Percentiles rank a stretch among this genome's conserved stretches.
Conservation (phyloP, 2,113 vertebrate species). For the Dissostichus mawsoni region DNA sequence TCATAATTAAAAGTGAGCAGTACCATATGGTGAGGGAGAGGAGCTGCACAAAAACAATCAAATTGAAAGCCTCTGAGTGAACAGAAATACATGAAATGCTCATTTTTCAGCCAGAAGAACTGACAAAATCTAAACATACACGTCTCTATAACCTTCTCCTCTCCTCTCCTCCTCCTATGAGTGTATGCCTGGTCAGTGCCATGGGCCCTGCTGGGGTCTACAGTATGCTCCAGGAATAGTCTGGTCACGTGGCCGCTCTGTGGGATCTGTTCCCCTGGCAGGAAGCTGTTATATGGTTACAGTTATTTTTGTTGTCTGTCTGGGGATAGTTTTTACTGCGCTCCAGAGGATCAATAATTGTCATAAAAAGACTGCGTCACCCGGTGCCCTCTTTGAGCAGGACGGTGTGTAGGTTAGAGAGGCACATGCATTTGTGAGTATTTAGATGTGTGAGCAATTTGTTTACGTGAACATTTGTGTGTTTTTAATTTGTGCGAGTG, state of each 20-base stretch:
- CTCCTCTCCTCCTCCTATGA: constrained; percentile 39
- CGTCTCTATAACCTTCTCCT: constrained; percentile 68
- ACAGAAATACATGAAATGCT: constrained; percentile 73
- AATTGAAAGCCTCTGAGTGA: constrained; percentile 80
- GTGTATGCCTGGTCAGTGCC: constrained; percentile 69
- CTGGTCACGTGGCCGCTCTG: constrained; percentile 76
- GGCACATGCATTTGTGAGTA: not conserved
- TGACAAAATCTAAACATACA: constrained; percentile 62
- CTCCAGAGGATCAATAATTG: constrained; percentile 85
- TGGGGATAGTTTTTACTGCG: constrained; percentile 85
- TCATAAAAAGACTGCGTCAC: constrained; percentile 86
- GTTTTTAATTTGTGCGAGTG: not conserved
- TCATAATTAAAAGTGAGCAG: constrained; percentile 85
- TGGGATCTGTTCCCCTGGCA: constrained; percentile 86
- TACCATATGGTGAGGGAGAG: constrained; percentile 82
- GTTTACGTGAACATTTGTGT: not conserved
- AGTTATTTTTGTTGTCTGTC: constrained; percentile 88
- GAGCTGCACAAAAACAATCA: constrained; percentile 83
- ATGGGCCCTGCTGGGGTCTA: constrained; percentile 75
- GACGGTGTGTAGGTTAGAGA: constrained; percentile 62
- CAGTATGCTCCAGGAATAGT: constrained; percentile 83
- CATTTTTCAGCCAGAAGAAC: constrained; percentile 76
- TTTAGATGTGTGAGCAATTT: not conserved
- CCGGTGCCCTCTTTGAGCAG: constrained; percentile 81
- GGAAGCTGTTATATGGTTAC: constrained; percentile 88